Conservation (phyloP, 30 jellyfish, hydroid and myxozoan genomes). For the Cassiopea xamachana region DNA sequence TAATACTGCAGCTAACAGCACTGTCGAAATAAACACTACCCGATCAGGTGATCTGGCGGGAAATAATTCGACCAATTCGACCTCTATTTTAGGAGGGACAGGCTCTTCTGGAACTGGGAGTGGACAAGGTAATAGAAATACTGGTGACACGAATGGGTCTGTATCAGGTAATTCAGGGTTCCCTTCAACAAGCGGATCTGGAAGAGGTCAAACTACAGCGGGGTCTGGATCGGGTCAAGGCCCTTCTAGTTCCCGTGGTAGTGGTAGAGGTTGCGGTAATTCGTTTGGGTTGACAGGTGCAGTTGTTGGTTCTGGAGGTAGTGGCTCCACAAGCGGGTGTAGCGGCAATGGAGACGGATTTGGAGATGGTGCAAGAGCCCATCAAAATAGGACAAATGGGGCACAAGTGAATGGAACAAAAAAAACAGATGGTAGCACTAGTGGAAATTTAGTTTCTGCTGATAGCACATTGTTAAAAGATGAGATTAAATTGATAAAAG, state of each 20-base stretch:
- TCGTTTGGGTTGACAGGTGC: slow-evolving; percentile 28
- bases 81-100: background rate
- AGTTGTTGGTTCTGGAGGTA: slow-evolving; percentile 48
- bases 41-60: too few relatives aligned
- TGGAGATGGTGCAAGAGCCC: slow-evolving; percentile 70
- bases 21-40: too few relatives aligned
- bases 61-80: background rate
- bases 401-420: background rate
- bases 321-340: slow-evolving; percentile 59
- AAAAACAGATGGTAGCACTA: slow-evolving; percentile 17
- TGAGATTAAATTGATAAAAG: slow-evolving; percentile 28
- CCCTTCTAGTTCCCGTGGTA: slow-evolving; percentile 19
- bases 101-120: background rate
- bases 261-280: slow-evolving; percentile 64
- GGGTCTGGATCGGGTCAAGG: slow-evolving; percentile 58
- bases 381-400: slow-evolving; percentile 17
- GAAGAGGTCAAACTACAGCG: slow-evolving; percentile 21
- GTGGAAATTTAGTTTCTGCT: slow-evolving; percentile 11
- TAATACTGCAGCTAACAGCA: background rate
- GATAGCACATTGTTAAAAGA: slow-evolving; percentile 4
- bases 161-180: slow-evolving; percentile 21
- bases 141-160: background rate
- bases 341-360: slow-evolving; percentile 47
- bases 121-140: slow-evolving; percentile 7
- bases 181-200: slow-evolving; percentile 29